These are phyloP conservation scores for Lamprologus ornatipinnis DNA, from an alignment of 2,113 vertebrate genomes.

Conservation along the genomic window DNA sequence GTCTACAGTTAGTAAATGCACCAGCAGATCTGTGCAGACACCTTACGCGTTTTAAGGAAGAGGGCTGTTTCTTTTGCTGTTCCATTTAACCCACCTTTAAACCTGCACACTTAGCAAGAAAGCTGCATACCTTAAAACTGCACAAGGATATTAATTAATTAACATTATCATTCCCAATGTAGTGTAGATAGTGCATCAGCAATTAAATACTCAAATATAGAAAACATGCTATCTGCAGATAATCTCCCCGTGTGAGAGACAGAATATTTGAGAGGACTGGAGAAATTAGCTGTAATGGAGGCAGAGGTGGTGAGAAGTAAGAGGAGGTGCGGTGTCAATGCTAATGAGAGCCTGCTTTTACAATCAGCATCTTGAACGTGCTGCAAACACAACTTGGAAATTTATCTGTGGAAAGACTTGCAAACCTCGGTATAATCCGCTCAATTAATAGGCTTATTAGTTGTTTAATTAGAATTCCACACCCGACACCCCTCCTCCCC, in stretches of 20 bases:
- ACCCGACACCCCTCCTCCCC: neutral
- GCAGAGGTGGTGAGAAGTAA: neutral
- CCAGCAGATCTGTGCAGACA: neutral
- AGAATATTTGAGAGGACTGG: neutral
- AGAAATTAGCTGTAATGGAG: neutral
- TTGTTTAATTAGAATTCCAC: neutral
- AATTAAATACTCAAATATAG: neutral
- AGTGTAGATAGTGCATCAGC: conserved; percentile 20
- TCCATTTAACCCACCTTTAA: neutral
- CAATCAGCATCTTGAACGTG: neutral
- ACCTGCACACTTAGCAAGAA: neutral
- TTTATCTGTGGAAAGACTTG: neutral
- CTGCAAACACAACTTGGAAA: neutral
- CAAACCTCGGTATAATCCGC: neutral
- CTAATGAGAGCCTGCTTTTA: neutral
- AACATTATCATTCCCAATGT: conserved; percentile 5
- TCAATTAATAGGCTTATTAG: neutral
- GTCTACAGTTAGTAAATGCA: neutral
- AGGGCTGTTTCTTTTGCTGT: neutral
- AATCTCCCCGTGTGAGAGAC: neutral
- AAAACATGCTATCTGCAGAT: conserved; percentile 4
- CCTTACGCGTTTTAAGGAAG: neutral
- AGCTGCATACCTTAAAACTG: neutral
- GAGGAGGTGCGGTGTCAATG: neutral
- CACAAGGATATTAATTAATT: neutral